Conservation (phyloP, 1,140 invertebrate species). For the Orussus abietinus region DNA sequence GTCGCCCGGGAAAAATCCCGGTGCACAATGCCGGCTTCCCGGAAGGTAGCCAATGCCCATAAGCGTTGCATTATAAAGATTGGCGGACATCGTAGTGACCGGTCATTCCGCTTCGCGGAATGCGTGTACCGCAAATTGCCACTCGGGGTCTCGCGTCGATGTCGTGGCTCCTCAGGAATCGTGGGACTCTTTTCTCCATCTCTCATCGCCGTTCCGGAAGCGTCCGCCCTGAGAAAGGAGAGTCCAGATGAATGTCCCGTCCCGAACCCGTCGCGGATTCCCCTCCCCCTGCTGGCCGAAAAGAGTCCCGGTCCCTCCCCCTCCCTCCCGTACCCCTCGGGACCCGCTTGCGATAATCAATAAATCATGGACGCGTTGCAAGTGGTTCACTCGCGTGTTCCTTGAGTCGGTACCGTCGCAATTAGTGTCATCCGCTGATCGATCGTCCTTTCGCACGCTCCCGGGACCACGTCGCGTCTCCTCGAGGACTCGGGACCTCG, state of each 20-base stretch:
- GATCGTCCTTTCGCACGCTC: constrained; percentile 36
- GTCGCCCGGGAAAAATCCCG: too few relatives aligned
- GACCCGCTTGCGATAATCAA: constrained; percentile 45
- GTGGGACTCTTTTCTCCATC: too few relatives aligned
- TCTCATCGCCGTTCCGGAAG: too few relatives aligned
- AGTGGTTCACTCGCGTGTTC: constrained; percentile 32
- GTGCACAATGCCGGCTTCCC: constrained; percentile 22
- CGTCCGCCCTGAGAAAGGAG: too few relatives aligned
- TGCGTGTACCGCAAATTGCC: constrained; percentile 32
- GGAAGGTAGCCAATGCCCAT: constrained; percentile 32
- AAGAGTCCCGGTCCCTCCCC: too few relatives aligned
- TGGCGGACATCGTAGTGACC: constrained; percentile 31
- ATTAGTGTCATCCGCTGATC: constrained; percentile 47
- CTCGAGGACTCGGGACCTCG: too few relatives aligned
- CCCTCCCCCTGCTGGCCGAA: too few relatives aligned
- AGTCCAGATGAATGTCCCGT: too few relatives aligned
- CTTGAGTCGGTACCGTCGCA: constrained; percentile 38
- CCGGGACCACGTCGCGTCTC: constrained; percentile 29
- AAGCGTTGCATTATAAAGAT: constrained; percentile 36
- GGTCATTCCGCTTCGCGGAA: constrained; percentile 32
- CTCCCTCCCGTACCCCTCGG: too few relatives aligned
- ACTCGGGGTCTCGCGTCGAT: constrained; percentile 18
- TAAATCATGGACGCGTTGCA: constrained; percentile 38
- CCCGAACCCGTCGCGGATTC: too few relatives aligned
- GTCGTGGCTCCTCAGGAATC: too few relatives aligned